Percentiles rank a stretch among this genome's conserved stretches.
Conservation (phyloP, 2,888 invertebrate genomes). For the Acheta domesticus region DNA sequence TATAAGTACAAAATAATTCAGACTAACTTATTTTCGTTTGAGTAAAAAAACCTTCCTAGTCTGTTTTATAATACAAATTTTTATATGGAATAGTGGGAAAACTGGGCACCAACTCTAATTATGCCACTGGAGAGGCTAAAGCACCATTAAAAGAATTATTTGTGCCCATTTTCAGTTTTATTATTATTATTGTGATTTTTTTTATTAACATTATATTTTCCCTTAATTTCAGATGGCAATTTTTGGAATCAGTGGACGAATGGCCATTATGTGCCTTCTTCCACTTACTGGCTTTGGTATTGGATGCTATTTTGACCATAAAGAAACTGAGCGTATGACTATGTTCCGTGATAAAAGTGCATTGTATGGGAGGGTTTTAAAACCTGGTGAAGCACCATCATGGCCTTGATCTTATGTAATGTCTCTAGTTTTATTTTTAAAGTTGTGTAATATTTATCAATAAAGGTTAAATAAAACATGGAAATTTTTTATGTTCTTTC, state of each 20-base stretch:
- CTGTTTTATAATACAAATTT: no score
- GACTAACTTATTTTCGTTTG: no score
- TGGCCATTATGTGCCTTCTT: constrained; percentile 52
- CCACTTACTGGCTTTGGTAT: constrained; percentile 58
- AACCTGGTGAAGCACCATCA: constrained; percentile 65
- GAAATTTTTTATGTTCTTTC: background rate
- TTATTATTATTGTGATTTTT: background rate
- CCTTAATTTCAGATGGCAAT: constrained; percentile 49
- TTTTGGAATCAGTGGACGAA: constrained; percentile 54
- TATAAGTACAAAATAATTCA: no score
- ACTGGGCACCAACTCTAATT: no score
- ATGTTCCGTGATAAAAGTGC: constrained; percentile 75
- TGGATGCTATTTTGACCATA: constrained; percentile 63
- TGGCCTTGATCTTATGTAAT: constrained; percentile 58
- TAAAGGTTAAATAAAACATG: background rate
- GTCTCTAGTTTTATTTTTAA: background rate
- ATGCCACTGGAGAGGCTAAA: background rate
- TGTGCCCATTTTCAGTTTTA: background rate
- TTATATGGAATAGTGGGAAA: no score
- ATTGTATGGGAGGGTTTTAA: constrained; percentile 64
- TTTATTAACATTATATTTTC: background rate
- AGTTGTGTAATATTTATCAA: background rate
- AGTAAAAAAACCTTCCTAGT: no score
- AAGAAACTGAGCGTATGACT: constrained; percentile 69
- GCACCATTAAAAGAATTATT: background rate